Conservation (phyloP, 2,888 invertebrate genomes). For the Bhutanitis thaidina region DNA sequence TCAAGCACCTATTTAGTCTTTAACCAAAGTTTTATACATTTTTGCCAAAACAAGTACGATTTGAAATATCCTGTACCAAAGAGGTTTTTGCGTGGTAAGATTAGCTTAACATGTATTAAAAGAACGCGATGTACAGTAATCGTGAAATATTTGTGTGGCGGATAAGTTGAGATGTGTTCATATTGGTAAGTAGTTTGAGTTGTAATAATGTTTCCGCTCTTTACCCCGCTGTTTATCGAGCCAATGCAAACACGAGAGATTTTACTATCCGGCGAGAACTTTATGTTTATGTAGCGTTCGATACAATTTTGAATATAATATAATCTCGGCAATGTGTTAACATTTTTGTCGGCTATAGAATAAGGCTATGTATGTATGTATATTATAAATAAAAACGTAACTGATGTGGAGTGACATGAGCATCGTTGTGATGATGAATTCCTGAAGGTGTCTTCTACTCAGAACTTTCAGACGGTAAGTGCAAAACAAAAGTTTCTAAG, state of each 20-base stretch:
- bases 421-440: too few relatives aligned
- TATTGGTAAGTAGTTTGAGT: constrained; percentile 38
- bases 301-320: constrained; percentile 18
- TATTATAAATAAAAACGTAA: too few relatives aligned
- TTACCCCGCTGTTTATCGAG: constrained; percentile 64
- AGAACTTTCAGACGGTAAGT: too few relatives aligned
- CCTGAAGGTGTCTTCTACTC: too few relatives aligned
- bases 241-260: constrained; percentile 62
- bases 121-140: constrained; percentile 8
- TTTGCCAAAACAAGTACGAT: background rate
- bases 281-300: constrained; percentile 17
- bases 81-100: constrained; percentile 1
- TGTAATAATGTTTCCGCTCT: constrained; percentile 72
- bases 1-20: constrained; percentile 22
- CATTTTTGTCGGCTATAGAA: too few relatives aligned
- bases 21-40: background rate
- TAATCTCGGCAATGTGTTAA: constrained; percentile 3
- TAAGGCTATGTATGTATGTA: too few relatives aligned
- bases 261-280: constrained; percentile 34
- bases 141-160: background rate
- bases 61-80: background rate
- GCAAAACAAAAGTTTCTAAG: too few relatives aligned
- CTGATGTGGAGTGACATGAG: too few relatives aligned
- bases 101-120: background rate
- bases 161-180: constrained; percentile 12